These are phyloP conservation scores for Chionis minor DNA, from an alignment of 2,113 vertebrate genomes.

Conservation along the genomic window DNA sequence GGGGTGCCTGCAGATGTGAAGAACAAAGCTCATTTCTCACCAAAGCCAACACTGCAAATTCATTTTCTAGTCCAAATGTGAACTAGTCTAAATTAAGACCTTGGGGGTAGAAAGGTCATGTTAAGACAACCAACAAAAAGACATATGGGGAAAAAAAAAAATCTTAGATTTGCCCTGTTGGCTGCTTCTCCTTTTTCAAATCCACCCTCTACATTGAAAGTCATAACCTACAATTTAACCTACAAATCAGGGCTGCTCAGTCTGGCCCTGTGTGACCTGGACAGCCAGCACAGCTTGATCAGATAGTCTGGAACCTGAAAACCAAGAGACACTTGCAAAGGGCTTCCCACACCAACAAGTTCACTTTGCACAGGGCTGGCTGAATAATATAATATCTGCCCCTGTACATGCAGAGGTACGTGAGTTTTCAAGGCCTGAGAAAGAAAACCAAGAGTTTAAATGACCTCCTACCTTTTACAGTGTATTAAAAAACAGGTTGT, in stretches of 20 bases:
- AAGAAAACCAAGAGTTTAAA: background rate
- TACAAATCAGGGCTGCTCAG: background rate
- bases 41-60: background rate
- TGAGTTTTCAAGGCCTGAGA: background rate
- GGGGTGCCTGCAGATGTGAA: background rate
- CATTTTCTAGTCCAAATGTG: background rate
- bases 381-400: background rate
- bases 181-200: background rate
- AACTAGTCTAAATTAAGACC: background rate
- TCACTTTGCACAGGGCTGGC: background rate
- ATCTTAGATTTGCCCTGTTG: background rate
- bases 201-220: background rate
- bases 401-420: background rate
- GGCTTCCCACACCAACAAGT: background rate
- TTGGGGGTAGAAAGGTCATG: background rate
- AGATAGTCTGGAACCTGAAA: background rate
- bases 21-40: background rate
- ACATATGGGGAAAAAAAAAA: background rate
- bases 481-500: background rate
- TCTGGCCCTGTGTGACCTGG: background rate
- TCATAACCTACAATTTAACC: background rate
- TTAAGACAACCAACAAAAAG: background rate
- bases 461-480: background rate
- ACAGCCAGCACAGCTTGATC: background rate
- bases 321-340: background rate